Base-by-base conservation (phyloP, 2,797 vertebrate species). In the Pagetopsis macropterus region DNA sequence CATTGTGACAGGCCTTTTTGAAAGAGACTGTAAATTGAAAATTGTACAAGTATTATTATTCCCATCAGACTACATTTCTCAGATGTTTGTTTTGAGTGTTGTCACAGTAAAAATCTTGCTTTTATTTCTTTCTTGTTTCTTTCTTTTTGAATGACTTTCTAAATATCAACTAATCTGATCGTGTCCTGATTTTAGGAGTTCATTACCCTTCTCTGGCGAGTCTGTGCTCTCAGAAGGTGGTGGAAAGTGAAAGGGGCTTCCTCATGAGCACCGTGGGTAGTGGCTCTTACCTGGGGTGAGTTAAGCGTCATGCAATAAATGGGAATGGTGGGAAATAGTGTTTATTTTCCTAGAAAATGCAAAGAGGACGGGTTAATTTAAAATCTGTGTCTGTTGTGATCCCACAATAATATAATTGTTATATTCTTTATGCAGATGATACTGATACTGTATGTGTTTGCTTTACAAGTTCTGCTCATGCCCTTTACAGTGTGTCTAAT, bases 281-380 rank as follows among this genome's bases (percentile, higher is more conserved):
- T 0, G 97, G 98, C 62, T 98, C 98, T 0, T 98, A 98, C 90
- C 90, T 98, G 40, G 98, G 98, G 98, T 99, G 85, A 95, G 97
- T 94, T 62, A 46, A 48, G 10, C 45, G 14, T 84, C 80, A 9
- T 31, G 56, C 45, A 81, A 64, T 57, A 50, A 72, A 45, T 9
- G 5, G 59, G 37, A 37, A 67, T 62, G 41, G 2, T 69, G 27
- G 10, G 11, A 15, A 43, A 19, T 3, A 52, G 19, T 64, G 23
- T 67, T 45, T 58, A 3, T 9, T 37, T 13, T 45, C 1, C 8
- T 12, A 59, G 8, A 52, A 64, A 66, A 52, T 15, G 14, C 3
- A 54, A 31, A 50, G 58, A 76, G 33, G 45, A 55, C 5, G 0
- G 5, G n/a, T 46, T 63, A 1, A 13, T 37, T 49, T 43, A 10